phyloP scores from a whole-genome alignment of 2,888 invertebrate genomes.

The Priocnemis perturbator region DNA sequence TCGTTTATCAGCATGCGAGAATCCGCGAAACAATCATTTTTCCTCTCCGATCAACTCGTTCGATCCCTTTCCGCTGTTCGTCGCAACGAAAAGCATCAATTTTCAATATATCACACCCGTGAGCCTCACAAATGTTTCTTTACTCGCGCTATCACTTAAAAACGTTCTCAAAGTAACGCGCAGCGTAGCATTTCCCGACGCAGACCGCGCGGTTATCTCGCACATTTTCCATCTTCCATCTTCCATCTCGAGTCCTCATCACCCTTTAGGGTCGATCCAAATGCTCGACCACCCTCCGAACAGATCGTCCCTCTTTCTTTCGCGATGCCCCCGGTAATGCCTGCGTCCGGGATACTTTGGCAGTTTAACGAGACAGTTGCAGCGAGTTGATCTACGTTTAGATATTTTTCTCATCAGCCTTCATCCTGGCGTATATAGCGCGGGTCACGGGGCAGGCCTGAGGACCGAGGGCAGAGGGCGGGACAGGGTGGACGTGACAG shows the following conservation, averaged over 20 bases:
- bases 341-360: slow-evolving; percentile 57
- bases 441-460: slow-evolving; percentile 54
- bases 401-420: slow-evolving; percentile 73
- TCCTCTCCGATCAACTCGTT: too few relatives aligned
- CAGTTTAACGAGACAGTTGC: slow-evolving; percentile 66
- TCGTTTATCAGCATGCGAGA: too few relatives aligned
- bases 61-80: too few relatives aligned
- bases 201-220: too few relatives aligned
- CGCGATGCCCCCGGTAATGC: slow-evolving; percentile 41
- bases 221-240: too few relatives aligned
- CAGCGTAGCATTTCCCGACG: too few relatives aligned
- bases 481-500: slow-evolving; percentile 47
- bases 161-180: too few relatives aligned
- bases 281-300: slow-evolving; percentile 15
- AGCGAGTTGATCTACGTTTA: slow-evolving; percentile 71
- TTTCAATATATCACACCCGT: too few relatives aligned
- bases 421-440: slow-evolving; percentile 62
- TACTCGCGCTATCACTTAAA: too few relatives aligned
- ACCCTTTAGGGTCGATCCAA: slow-evolving; percentile 25
- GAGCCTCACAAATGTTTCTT: too few relatives aligned
- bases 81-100: too few relatives aligned
- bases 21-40: too few relatives aligned
- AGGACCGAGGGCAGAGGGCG: not conserved
- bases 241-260: not conserved
- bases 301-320: slow-evolving; percentile 18